These are phyloP conservation scores for Drosophila subsilvestris DNA, from an alignment of 2,888 invertebrate species.

Conservation along the genomic window DNA sequence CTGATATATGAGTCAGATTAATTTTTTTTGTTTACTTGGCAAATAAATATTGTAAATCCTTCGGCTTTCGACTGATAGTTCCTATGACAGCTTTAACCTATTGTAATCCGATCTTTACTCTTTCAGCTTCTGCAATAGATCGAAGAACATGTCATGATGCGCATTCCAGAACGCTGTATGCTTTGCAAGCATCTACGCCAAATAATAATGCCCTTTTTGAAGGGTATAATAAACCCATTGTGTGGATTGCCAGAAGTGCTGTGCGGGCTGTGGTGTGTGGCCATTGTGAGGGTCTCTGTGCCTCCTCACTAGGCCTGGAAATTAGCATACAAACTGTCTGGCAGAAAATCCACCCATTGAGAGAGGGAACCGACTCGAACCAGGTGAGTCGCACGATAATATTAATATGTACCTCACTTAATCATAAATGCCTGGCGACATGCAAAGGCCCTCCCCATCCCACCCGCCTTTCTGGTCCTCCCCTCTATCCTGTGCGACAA, in stretches of 20 bases:
- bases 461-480: too few species aligned
- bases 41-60: too few species aligned
- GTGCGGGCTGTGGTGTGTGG: background rate
- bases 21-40: too few species aligned
- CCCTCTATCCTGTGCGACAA: constrained; percentile 13
- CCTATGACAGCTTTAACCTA: too few species aligned
- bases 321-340: constrained; percentile 80
- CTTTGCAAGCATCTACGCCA: background rate
- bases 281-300: constrained; percentile 25
- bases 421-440: constrained; percentile 79
- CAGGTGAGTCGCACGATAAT: constrained; percentile 77
- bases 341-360: constrained; percentile 50
- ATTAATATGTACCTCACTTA: constrained; percentile 76
- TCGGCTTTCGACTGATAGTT: background rate
- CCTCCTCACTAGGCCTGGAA: constrained; percentile 54
- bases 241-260: constrained; percentile 21
- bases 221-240: constrained; percentile 2
- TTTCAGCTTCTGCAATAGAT: background rate
- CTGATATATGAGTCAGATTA: too few species aligned
- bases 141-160: background rate
- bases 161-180: background rate
- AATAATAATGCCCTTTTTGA: background rate
- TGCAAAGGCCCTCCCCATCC: constrained; percentile 48
- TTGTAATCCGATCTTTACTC: background rate
- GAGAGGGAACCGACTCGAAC: constrained; percentile 45